phyloP scores from a whole-genome alignment of 2,113 vertebrate genomes.

The Thalassarche chlororhynchos region DNA sequence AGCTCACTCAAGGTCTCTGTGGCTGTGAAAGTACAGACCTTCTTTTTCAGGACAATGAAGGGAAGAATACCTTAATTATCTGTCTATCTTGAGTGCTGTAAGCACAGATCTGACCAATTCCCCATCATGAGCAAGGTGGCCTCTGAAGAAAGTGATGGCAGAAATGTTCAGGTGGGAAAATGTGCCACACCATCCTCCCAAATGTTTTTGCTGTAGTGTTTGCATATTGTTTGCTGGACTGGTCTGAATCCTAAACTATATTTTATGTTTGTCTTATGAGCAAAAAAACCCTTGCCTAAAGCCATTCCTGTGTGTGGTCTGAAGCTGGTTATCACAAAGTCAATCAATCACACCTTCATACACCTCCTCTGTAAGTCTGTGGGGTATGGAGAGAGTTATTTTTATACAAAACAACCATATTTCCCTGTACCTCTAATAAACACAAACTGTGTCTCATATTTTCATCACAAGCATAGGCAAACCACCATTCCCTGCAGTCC shows the following conservation, averaged over 20 bases:
- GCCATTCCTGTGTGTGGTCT: background rate
- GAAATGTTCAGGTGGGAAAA: background rate
- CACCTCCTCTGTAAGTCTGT: background rate
- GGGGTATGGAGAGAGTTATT: background rate
- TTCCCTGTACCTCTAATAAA: background rate
- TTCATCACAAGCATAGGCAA: background rate
- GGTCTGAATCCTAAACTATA: background rate
- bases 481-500: background rate
- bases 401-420: conserved; percentile 2
- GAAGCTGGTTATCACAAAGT: background rate
- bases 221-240: background rate
- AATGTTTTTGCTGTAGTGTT: background rate
- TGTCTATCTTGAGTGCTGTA: background rate
- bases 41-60: background rate
- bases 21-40: background rate
- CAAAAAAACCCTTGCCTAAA: background rate
- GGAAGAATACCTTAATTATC: background rate
- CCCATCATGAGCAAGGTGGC: background rate
- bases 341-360: background rate
- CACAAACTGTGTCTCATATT: background rate
- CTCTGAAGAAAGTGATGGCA: background rate
- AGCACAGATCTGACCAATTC: background rate
- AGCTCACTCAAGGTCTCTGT: background rate
- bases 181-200: background rate
- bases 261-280: background rate